Percentiles rank a stretch among this genome's conserved stretches.
Conservation (phyloP, 2,888 invertebrate genomes). For the Cataglyphis rosenhaueri region DNA sequence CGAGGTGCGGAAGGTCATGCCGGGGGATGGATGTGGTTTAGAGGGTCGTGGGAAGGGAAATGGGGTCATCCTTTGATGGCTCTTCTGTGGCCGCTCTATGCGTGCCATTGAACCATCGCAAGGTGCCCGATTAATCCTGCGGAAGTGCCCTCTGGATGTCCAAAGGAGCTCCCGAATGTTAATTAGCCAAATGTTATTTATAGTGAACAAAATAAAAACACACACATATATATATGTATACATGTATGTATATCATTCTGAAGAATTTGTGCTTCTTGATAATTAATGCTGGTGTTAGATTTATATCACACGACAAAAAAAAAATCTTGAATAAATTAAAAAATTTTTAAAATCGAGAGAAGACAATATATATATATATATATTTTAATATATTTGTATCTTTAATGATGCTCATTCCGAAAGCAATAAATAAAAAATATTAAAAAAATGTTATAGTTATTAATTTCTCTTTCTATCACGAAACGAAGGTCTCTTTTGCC, state of each 20-base stretch:
- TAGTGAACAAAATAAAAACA: slow-evolving; percentile 51
- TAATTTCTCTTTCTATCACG: neutral
- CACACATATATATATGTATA: neutral
- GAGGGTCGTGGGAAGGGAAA: slow-evolving; percentile 83
- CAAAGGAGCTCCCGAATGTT: slow-evolving; percentile 22
- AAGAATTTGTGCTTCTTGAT: neutral
- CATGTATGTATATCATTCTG: neutral
- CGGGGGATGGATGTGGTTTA: slow-evolving; percentile 67
- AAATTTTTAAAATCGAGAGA: neutral
- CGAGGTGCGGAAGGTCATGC: slow-evolving; percentile 63
- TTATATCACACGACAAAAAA: neutral
- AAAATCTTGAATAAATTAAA: neutral
- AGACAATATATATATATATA: neutral
- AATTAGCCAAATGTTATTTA: slow-evolving; percentile 69
- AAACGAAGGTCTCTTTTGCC: neutral
- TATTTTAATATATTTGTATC: neutral
- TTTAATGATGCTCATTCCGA: neutral
- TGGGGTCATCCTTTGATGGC: slow-evolving; percentile 77
- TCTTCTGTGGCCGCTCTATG: slow-evolving; percentile 38
- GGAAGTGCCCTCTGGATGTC: slow-evolving; percentile 18
- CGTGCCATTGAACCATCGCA: slow-evolving; percentile 43
- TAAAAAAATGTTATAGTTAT: neutral
- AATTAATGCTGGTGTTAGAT: neutral
- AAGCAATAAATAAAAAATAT: neutral
- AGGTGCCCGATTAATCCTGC: slow-evolving; percentile 41